Conservation (phyloP, 1,140 invertebrate genomes). For the Euura lappo region DNA sequence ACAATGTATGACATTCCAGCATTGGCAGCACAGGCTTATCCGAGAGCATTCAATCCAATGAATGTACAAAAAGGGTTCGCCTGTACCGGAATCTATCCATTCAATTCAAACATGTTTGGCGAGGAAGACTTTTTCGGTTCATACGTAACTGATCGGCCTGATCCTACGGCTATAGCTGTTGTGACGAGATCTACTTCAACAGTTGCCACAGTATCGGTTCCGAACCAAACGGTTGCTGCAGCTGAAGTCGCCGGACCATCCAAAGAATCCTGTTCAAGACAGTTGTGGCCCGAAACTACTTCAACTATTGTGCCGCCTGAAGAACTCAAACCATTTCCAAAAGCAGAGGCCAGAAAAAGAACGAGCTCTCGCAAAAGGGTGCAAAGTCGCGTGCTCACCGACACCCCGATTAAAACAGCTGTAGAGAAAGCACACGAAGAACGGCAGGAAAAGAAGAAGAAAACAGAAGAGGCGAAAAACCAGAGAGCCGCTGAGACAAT, state of each 20-base stretch:
- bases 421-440: neutral
- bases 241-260: no score
- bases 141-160: neutral
- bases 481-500: no score
- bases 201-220: neutral
- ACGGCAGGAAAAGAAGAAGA: constrained; percentile 1
- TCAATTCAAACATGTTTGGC: neutral
- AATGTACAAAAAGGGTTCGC: neutral
- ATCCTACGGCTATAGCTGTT: neutral
- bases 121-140: neutral
- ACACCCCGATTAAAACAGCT: constrained; percentile 5
- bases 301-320: neutral
- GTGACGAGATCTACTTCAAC: neutral
- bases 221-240: neutral
- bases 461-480: neutral
- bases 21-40: neutral
- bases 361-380: neutral
- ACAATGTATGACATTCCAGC: constrained; percentile 8
- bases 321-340: neutral
- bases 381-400: neutral
- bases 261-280: no score
- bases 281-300: no score
- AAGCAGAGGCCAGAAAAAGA: neutral
- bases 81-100: neutral
- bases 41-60: neutral